Conservation (phyloP, 2,888 invertebrate genomes). For the Crepidodera aurea region DNA sequence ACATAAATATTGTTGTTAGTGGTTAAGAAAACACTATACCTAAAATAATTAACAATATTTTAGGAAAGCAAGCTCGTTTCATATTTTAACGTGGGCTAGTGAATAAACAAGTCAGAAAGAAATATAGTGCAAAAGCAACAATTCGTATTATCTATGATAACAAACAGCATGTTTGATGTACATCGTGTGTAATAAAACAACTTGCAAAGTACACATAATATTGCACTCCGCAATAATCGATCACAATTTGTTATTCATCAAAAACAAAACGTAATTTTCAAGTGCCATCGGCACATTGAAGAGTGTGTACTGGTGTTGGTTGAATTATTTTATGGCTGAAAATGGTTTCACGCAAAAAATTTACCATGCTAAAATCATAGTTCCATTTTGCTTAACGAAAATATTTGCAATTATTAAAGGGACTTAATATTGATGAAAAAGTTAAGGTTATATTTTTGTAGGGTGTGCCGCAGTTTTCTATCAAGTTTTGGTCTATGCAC, state of each 20-base stretch:
- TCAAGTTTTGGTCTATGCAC: too few relatives aligned
- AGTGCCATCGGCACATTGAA: conserved; percentile 5
- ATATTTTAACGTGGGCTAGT: background rate
- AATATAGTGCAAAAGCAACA: conserved; percentile 1
- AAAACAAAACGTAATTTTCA: conserved; percentile 10
- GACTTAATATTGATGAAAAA: too few relatives aligned
- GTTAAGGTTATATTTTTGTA: too few relatives aligned
- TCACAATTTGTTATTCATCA: background rate
- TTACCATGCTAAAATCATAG: too few relatives aligned
- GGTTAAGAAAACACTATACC: too few relatives aligned
- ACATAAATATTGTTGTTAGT: too few relatives aligned
- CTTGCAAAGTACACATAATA: conserved; percentile 8
- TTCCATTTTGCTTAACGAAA: too few relatives aligned
- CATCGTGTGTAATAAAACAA: background rate
- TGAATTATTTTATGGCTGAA: background rate
- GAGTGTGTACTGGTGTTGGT: background rate
- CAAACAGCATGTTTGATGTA: background rate
- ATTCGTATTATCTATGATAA: conserved; percentile 1
- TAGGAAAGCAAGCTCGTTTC: too few relatives aligned
- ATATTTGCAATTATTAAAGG: too few relatives aligned
- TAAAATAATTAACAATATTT: too few relatives aligned
- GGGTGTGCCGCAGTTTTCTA: too few relatives aligned
- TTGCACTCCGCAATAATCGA: conserved; percentile 8
- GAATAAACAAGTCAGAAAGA: background rate
- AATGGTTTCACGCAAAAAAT: too few relatives aligned